phyloP scores from a whole-genome alignment of 2,113 vertebrate genomes.

The Piaya cayana region DNA sequence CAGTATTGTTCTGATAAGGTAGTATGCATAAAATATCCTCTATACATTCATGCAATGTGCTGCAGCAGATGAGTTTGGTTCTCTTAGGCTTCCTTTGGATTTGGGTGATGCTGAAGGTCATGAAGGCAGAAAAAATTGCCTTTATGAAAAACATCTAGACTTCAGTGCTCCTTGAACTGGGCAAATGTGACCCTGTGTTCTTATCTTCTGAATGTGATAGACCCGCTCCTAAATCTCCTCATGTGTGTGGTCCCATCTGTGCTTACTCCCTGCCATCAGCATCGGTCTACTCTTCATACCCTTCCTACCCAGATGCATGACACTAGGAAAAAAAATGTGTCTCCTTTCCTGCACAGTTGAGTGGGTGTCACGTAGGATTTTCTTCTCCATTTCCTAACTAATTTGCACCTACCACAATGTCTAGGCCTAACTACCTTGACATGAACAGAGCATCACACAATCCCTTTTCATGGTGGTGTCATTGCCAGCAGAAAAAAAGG shows the following conservation, averaged over 20 bases:
- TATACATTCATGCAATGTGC: not conserved
- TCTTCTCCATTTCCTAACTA: not conserved
- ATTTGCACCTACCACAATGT: not conserved
- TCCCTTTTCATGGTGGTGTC: not conserved
- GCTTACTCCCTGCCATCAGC: not conserved
- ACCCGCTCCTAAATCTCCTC: not conserved
- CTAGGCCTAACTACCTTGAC: not conserved
- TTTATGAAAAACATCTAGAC: not conserved
- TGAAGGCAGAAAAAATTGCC: not conserved
- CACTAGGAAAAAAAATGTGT: not conserved
- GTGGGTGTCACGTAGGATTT: not conserved
- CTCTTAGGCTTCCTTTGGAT: not conserved
- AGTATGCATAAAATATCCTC: not conserved
- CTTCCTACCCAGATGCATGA: not conserved
- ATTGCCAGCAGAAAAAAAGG: not conserved
- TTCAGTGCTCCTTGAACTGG: not conserved
- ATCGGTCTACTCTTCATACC: not conserved
- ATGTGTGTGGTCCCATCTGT: not conserved
- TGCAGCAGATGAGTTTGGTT: not conserved
- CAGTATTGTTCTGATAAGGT: not conserved
- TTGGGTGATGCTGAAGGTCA: not conserved
- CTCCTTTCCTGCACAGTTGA: not conserved
- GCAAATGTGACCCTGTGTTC: not conserved
- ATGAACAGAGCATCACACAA: not conserved
- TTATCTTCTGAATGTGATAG: not conserved